Conservation (phyloP, 2,888 invertebrate genomes). For the Endomychus coccineus region DNA sequence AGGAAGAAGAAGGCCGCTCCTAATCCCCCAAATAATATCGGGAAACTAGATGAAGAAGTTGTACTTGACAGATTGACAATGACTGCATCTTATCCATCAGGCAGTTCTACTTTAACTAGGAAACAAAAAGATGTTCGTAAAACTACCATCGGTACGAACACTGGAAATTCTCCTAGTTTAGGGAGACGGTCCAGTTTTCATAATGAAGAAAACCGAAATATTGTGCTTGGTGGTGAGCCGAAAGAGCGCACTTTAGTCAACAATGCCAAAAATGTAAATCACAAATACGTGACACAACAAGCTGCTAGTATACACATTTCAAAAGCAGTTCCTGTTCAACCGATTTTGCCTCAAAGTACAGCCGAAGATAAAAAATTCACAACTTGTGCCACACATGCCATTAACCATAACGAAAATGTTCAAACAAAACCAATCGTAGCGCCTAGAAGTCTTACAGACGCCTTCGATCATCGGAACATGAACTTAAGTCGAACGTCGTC, state of each 20-base stretch:
- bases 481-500: conserved; percentile 18
- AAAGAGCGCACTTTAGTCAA: conserved; percentile 45
- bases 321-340: conserved; percentile 34
- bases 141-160: conserved; percentile 41
- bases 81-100: conserved; percentile 38
- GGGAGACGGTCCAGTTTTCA: conserved; percentile 10
- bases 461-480: conserved; percentile 9
- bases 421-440: conserved; percentile 51
- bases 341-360: conserved; percentile 44
- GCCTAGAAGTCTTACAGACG: conserved; percentile 40
- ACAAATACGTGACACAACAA: conserved; percentile 25
- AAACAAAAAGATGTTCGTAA: conserved; percentile 37
- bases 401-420: conserved; percentile 28
- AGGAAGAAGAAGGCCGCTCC: conserved; percentile 70
- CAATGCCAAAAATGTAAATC: conserved; percentile 35
- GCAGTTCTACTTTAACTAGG: conserved; percentile 53
- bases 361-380: conserved; percentile 38
- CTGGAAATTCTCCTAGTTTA: conserved; percentile 9
- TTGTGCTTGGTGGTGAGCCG: conserved; percentile 15
- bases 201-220: conserved; percentile 8
- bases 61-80: conserved; percentile 14
- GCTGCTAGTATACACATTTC: conserved; percentile 23
- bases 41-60: conserved; percentile 37
- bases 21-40: conserved; percentile 46
- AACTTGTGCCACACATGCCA: conserved; percentile 28